Evolutionary conservation across 2,113 vertebrate species (phyloP), one percentile per base, ranked within the genome.

Genomic region (Panthera leo): DNA sequence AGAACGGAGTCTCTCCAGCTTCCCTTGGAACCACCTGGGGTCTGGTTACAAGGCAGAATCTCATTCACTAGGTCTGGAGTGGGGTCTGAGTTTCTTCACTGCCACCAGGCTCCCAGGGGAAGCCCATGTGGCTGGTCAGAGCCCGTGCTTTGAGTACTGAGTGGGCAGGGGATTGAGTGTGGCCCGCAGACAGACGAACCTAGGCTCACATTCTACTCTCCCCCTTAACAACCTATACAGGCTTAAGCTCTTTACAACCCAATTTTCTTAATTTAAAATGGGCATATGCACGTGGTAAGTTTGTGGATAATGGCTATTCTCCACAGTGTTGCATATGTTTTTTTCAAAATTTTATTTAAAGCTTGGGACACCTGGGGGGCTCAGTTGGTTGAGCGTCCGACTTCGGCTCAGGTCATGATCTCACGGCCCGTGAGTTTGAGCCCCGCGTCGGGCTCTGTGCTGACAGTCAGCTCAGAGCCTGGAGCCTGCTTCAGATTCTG

Each of bases 111-210:
- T 19, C n/a, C 48, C 53, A 45, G 42, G 51, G 12, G 31, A 78
- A 16, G 39, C 16, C 58, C 2, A 0, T 10, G 29, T 2, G 34
- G 21, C 14, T 12, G 31, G 42, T 27, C 29, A 1, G n/a, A 8
- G 21, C 19, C 27, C 42, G 2, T 8, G 55, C 58, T 63, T 34
- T 61, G 23, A 42, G 27, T 7, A 14, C 51, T 5, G 5, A 31
- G 6, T 4, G 2, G 25, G 25, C 21, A 5, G 9, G 70, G 55
- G 31, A 16, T 4, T 13, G 45, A 58, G 31, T 34, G 5, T 29
- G 18, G 7, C 14, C 23, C 70, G 34, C 53, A 87, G n/a, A 45
- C 3, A 16, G 42, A 76, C 53, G 6, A 29, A 63, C 18, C 36
- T 5, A 9, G 11, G 68, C 21, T 83, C 53, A 6, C 14, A 27